Evolutionary conservation across 2,113 vertebrate species (phyloP), one percentile per base, ranked within the genome.

Genomic region (Cairina moschata): DNA sequence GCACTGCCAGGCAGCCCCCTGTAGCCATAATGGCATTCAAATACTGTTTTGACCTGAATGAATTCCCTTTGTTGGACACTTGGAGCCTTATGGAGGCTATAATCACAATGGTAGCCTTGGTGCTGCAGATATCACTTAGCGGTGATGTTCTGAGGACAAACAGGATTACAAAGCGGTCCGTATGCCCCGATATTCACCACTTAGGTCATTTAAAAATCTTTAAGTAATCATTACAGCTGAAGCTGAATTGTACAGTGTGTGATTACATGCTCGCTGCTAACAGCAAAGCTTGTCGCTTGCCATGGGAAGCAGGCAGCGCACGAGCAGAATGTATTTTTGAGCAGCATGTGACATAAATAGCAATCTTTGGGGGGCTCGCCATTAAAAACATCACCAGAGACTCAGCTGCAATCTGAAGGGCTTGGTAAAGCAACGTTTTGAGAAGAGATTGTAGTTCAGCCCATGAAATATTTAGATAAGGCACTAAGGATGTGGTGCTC

Each of bases 21-120:
- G 80, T 92, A 94, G 88, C 92, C 92, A 62, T 80, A 88, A 89
- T 94, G 86, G 78, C 80, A 97, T 98, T 95, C 93, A 94, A 77
- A 92, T 95, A 94, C 86, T 95, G 69, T 95, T 97, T 96, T 97
- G 96, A 96, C 94, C 92, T 91, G 87, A 90, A 62, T 88, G 72
- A 94, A 91, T 97, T 86, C 67, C 72, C 74, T 97, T 97, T 97
- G 95, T 96, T 95, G 94, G 92, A 93, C 76, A 91, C 94, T 96
- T 95, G 83, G 76, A 96, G 85, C 89, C 93, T 96, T 93, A 83
- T 93, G 75, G 86, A 93, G 75, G 58, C 80, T 91, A 60, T 87
- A 96, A 95, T 97, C 97, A 94, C 72, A 94, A 89, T 52, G 48
- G 59, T 28, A 76, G 77, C 65, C 92, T 74, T 92, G 46, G 69